Conservation (phyloP, 2,797 vertebrate genomes). For the Lepidocolaptes lacrymiger region DNA sequence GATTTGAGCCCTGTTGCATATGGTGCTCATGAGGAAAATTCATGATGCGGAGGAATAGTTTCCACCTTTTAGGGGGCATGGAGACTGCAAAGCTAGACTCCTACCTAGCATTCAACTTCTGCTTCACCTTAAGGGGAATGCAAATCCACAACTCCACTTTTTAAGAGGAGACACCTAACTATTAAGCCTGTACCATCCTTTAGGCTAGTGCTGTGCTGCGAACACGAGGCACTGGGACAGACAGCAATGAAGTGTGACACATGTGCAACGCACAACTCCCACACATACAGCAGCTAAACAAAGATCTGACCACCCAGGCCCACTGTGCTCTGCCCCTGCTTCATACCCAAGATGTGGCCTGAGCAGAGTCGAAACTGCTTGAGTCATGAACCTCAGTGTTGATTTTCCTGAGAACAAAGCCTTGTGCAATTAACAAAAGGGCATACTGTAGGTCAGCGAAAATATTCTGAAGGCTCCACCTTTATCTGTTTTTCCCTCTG, state of each 20-base stretch:
- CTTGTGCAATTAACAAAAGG: neutral
- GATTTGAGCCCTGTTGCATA: neutral
- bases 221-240: fast-evolving
- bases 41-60: neutral
- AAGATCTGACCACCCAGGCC: neutral
- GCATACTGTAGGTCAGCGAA: neutral
- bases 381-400: neutral
- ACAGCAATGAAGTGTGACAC: neutral
- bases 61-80: neutral
- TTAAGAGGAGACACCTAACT: neutral
- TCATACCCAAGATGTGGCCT: neutral
- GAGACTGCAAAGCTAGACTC: neutral
- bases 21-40: neutral
- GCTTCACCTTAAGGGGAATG: neutral
- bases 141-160: neutral
- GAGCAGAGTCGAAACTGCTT: neutral
- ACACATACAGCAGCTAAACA: neutral
- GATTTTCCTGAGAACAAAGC: neutral
- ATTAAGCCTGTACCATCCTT: neutral
- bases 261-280: neutral
- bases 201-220: neutral
- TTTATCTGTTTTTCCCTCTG: neutral
- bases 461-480: neutral
- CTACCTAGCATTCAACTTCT: neutral
- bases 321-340: neutral